These are phyloP conservation scores for Tychaedon coryphoeus DNA, from an alignment of 2,113 vertebrate species.

Conservation along the genomic window DNA sequence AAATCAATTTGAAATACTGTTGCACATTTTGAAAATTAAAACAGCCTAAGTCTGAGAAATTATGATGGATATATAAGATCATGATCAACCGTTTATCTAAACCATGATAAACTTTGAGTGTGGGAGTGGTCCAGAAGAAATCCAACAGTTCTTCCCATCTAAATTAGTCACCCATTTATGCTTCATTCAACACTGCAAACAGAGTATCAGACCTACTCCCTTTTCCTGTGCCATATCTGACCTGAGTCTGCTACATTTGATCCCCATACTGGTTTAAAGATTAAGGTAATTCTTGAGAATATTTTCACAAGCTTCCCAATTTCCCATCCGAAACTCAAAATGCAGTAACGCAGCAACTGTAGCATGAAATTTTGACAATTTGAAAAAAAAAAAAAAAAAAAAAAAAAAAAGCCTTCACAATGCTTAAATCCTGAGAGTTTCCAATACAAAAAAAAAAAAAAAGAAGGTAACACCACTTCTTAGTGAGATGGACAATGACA, in stretches of 20 bases:
- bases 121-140: not conserved
- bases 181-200: not conserved
- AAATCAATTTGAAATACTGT: not conserved
- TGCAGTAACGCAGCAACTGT: not conserved
- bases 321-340: not conserved
- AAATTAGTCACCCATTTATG: not conserved
- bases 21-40: not conserved
- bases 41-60: not conserved
- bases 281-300: not conserved
- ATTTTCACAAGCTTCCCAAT: not conserved
- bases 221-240: not conserved
- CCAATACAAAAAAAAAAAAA: not conserved
- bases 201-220: not conserved
- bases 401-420: not conserved
- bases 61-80: not conserved
- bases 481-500: not conserved
- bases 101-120: not conserved
- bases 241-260: not conserved
- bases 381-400: not conserved
- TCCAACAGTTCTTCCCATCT: not conserved
- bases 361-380: not conserved
- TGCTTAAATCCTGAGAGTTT: not conserved
- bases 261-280: not conserved
- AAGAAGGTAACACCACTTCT: not conserved
- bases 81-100: not conserved